Conservation (phyloP, 2,797 vertebrate genomes). For the Chiloscyllium punctatum region DNA sequence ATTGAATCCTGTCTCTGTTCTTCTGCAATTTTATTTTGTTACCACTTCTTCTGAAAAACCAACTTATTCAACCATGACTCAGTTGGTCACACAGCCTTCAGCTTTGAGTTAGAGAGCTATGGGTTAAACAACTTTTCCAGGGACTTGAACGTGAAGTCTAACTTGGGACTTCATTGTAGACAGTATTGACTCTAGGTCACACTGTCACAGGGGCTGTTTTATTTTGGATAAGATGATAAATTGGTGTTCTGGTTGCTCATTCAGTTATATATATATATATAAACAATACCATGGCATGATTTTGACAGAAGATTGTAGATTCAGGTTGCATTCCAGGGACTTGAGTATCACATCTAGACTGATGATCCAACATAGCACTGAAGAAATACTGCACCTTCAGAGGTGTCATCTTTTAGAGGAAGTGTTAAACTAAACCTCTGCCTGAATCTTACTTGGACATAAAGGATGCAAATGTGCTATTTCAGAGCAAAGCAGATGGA, state of each 20-base stretch:
- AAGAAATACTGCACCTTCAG: background rate
- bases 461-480: no score
- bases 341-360: background rate
- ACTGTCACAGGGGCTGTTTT: background rate
- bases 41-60: background rate
- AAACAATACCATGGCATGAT: background rate
- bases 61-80: background rate
- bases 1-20: background rate
- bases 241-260: background rate
- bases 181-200: no score
- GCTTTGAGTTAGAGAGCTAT: background rate
- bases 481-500: no score
- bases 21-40: background rate
- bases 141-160: background rate
- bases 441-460: no score
- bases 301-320: background rate
- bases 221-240: background rate
- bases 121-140: background rate
- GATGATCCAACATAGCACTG: no score
- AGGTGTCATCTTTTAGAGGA: background rate
- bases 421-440: background rate
- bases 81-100: background rate
- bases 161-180: background rate
- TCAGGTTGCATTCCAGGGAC: background rate
- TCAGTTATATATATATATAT: background rate